Conservation (phyloP, 2,113 vertebrate genomes). For the Prunella himalayana region DNA sequence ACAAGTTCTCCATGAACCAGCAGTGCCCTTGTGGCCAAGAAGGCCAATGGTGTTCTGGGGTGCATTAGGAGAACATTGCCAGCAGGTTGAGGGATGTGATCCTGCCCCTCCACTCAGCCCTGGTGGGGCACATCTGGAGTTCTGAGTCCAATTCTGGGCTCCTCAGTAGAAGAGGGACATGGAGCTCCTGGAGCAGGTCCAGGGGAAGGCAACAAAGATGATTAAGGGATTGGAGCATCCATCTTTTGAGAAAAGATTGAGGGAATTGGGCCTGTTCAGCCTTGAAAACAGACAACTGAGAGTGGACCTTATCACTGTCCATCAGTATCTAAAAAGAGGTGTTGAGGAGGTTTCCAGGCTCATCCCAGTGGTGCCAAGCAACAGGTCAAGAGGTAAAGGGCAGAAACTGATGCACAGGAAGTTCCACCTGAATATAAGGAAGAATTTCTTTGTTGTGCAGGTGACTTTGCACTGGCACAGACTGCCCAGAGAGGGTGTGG, state of each 20-base stretch:
- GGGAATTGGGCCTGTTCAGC: neutral
- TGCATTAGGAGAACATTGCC: neutral
- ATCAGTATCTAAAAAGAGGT: neutral
- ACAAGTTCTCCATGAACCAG: neutral
- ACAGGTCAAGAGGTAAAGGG: neutral
- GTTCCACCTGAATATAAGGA: neutral
- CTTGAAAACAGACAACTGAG: neutral
- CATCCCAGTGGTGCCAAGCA: neutral
- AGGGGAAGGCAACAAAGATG: neutral
- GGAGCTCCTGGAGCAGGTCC: neutral
- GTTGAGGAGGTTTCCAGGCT: neutral
- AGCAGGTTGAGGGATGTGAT: rapidly evolving
- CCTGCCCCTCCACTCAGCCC: neutral
- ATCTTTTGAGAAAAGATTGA: neutral
- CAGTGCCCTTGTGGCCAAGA: neutral
- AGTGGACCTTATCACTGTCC: no score
- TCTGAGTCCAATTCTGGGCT: neutral
- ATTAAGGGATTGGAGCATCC: neutral
- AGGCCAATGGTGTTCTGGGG: no score
- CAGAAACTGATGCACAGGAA: neutral
- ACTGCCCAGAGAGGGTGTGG: neutral
- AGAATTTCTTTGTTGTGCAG: neutral
- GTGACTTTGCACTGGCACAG: neutral
- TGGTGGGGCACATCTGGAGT: neutral
- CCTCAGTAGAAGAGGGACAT: neutral